phyloP scores from a whole-genome alignment of 1,140 invertebrate species.

The Ooceraea biroi region DNA sequence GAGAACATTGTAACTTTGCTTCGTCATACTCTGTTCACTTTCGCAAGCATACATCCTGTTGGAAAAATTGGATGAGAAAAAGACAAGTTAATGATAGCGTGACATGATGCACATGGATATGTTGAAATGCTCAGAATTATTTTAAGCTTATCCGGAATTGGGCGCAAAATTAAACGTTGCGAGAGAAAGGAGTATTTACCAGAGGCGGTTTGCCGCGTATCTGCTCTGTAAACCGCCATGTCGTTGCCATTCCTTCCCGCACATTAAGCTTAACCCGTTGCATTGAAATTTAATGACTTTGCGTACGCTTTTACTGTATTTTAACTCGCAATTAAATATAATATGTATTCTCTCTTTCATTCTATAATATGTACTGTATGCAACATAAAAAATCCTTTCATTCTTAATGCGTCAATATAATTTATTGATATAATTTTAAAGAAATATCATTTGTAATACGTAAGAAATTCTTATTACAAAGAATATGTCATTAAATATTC shows the following conservation, averaged over 20 bases:
- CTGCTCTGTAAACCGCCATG: background rate
- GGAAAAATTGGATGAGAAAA: slow-evolving; percentile 6
- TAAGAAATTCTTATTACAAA: background rate
- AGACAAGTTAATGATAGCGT: slow-evolving; percentile 39
- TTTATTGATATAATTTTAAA: background rate
- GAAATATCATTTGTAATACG: background rate
- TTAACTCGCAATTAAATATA: background rate
- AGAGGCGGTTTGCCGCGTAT: slow-evolving; percentile 16
- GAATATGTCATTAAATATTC: background rate
- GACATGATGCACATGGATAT: background rate
- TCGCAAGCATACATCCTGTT: slow-evolving; percentile 22
- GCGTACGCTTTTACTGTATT: background rate
- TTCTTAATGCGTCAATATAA: background rate
- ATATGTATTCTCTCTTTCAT: background rate
- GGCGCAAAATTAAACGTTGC: slow-evolving; percentile 40
- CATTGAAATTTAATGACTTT: slow-evolving; percentile 1
- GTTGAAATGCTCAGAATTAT: background rate
- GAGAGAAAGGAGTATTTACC: slow-evolving; percentile 51
- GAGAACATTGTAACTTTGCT: background rate
- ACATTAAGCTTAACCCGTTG: background rate
- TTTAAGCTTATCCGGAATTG: slow-evolving; percentile 27
- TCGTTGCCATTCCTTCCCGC: background rate
- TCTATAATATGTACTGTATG: no score
- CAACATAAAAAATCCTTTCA: background rate
- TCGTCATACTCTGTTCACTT: slow-evolving; percentile 5